These are phyloP conservation scores for Scolopax mira DNA, from an alignment of 2,113 vertebrate genomes.

Conservation along the genomic window DNA sequence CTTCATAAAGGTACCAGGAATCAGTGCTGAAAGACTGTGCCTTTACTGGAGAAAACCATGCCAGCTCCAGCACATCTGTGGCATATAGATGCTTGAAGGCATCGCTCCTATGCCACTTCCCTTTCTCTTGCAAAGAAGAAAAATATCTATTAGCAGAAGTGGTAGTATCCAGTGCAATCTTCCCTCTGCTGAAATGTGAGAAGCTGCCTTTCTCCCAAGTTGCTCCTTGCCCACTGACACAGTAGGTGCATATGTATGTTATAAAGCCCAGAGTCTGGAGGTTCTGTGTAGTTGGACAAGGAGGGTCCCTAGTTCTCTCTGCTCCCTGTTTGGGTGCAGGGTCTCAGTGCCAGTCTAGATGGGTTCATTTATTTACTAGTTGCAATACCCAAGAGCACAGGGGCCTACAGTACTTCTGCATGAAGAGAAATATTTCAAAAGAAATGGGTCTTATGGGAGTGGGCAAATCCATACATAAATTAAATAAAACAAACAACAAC, in stretches of 20 bases:
- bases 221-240: accelerated
- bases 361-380: not conserved
- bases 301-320: not conserved
- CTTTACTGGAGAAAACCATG: not conserved
- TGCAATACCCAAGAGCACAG: not conserved
- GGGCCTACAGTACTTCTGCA: not conserved
- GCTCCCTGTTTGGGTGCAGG: not conserved
- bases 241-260: not conserved
- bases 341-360: not conserved
- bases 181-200: not conserved
- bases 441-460: not conserved
- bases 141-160: not conserved
- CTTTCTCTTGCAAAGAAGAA: not conserved
- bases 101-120: accelerated
- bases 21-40: not conserved
- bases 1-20: not conserved
- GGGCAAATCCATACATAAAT: not conserved
- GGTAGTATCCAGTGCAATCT: not conserved
- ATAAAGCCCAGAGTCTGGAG: not conserved
- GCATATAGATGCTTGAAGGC: not conserved
- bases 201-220: not conserved
- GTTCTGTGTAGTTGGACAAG: not conserved
- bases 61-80: not conserved
- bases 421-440: not conserved
- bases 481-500: not conserved